phyloP scores from a whole-genome alignment of 2,113 vertebrate genomes.

The Panthera tigris region DNA sequence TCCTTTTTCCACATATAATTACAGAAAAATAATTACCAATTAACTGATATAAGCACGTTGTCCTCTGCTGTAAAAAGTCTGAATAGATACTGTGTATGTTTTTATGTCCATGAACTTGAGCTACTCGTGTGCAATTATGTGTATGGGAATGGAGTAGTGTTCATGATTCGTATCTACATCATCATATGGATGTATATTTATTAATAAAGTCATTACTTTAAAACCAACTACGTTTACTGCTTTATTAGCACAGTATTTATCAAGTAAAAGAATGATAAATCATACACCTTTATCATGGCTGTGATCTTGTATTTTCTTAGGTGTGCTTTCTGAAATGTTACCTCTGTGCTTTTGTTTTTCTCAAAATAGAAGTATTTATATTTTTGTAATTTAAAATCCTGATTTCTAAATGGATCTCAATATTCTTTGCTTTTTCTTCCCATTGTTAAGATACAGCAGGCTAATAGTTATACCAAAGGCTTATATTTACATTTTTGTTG shows the following conservation, averaged over 20 bases:
- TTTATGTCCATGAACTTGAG: slow-evolving; percentile 89
- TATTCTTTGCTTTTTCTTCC: neutral
- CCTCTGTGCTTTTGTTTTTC: neutral
- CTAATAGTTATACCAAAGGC: neutral
- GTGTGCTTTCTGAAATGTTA: slow-evolving; percentile 26
- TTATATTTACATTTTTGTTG: neutral
- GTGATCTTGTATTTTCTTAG: neutral
- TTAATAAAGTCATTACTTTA: slow-evolving; percentile 90
- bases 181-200: slow-evolving; percentile 92
- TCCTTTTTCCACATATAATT: slow-evolving; percentile 83
- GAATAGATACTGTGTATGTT: slow-evolving; percentile 90
- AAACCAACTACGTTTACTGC: slow-evolving; percentile 53
- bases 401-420: neutral
- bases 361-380: neutral
- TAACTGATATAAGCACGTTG: slow-evolving; percentile 84
- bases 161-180: slow-evolving; percentile 90
- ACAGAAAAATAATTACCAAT: slow-evolving; percentile 80
- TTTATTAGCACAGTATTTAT: slow-evolving; percentile 32
- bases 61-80: slow-evolving; percentile 90
- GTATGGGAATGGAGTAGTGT: slow-evolving; percentile 91
- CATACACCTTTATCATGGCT: neutral
- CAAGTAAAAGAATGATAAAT: neutral
- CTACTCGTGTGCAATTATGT: slow-evolving; percentile 91
- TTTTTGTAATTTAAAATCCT: slow-evolving; percentile 4
- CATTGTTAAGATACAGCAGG: neutral